phyloP scores from a whole-genome alignment of 2,113 vertebrate species.

The Bubo scandiacus region DNA sequence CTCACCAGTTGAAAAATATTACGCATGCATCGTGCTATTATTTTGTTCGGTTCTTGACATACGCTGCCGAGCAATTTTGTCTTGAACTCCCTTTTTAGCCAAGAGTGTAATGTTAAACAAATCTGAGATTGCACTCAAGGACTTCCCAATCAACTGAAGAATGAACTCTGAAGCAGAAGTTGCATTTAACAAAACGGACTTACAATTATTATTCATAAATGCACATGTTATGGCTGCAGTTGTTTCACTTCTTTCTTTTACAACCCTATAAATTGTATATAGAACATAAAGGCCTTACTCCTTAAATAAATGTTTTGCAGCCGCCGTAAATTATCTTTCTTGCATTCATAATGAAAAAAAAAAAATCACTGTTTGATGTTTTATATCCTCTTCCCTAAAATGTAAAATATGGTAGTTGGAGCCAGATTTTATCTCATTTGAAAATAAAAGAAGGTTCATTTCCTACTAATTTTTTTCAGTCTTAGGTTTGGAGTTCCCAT shows the following conservation, averaged over 20 bases:
- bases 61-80: not conserved
- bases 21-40: rapidly evolving
- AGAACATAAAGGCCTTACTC: constrained; percentile 62
- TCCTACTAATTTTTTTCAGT: constrained; percentile 60
- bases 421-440: constrained; percentile 62
- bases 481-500: constrained; percentile 39
- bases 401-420: constrained; percentile 69
- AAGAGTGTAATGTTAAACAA: not conserved
- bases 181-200: constrained; percentile 41
- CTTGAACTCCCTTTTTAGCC: not conserved
- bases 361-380: constrained; percentile 56
- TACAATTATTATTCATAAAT: constrained; percentile 71
- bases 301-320: constrained; percentile 68
- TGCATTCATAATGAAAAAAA: constrained; percentile 58
- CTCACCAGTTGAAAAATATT: not conserved
- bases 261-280: constrained; percentile 62
- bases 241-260: constrained; percentile 66
- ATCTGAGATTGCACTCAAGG: not conserved
- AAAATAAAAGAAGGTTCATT: constrained; percentile 63
- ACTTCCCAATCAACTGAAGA: not conserved
- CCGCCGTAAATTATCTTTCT: constrained; percentile 61
- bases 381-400: constrained; percentile 70
- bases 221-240: constrained; percentile 61
- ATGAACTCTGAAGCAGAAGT: constrained; percentile 27
- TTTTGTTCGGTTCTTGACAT: not conserved